phyloP scores from a whole-genome alignment of 35 echinoderm and acorn worm genomes.

The Lytechinus variegatus region DNA sequence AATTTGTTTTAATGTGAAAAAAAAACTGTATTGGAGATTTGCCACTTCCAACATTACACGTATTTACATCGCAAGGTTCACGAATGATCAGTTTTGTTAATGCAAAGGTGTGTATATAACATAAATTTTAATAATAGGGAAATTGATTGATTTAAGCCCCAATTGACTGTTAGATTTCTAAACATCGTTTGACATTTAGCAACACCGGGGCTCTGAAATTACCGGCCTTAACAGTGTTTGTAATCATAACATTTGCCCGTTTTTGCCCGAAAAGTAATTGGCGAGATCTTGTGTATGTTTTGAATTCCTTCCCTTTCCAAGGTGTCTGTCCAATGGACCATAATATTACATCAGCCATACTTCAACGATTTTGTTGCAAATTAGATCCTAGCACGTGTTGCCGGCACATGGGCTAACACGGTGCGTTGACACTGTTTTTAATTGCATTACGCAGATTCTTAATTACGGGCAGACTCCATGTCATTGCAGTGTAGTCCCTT shows the following conservation, averaged over 20 bases:
- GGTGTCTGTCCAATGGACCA: neutral
- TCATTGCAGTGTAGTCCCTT: neutral
- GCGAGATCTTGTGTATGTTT: neutral
- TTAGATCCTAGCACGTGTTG: neutral
- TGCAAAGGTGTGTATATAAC: too few relatives aligned
- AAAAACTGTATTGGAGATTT: too few relatives aligned
- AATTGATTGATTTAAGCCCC: too few relatives aligned
- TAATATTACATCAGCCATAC: neutral
- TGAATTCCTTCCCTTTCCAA: neutral
- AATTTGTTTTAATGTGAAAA: too few relatives aligned
- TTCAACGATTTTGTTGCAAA: neutral
- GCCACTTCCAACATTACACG: too few relatives aligned
- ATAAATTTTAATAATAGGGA: too few relatives aligned
- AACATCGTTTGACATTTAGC: too few relatives aligned
- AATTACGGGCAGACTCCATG: neutral
- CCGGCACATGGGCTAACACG: neutral
- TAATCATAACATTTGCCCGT: neutral
- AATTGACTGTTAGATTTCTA: too few relatives aligned
- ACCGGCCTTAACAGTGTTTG: neutral
- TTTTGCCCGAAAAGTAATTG: neutral
- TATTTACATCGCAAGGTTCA: too few relatives aligned
- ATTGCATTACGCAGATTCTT: neutral
- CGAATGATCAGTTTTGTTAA: too few relatives aligned
- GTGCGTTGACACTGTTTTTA: neutral
- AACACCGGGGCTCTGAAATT: neutral